Conservation (phyloP, 2,113 vertebrate species). For the Tachysurus fulvidraco region DNA sequence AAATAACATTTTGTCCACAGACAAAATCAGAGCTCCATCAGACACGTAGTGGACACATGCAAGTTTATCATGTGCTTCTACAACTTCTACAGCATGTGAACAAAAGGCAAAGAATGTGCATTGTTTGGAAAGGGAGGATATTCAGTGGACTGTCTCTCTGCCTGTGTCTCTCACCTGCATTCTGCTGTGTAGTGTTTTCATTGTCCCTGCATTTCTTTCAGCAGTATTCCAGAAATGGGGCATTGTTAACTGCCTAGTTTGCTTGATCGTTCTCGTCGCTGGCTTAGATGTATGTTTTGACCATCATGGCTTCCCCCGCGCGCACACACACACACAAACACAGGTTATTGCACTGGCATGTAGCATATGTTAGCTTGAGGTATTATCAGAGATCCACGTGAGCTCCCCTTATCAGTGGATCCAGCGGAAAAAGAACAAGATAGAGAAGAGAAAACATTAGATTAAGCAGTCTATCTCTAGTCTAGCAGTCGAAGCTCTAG, state of each 20-base stretch:
- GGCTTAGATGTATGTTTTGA: background rate
- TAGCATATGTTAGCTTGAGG: background rate
- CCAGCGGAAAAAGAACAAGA: background rate
- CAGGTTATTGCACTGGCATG: background rate
- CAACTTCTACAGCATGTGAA: background rate
- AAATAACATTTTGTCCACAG: background rate
- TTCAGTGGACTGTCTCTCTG: constrained; percentile 7
- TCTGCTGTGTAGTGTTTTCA: constrained; percentile 57
- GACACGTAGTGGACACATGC: background rate
- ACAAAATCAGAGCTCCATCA: background rate
- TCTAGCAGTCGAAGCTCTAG: background rate
- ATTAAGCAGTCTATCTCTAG: background rate
- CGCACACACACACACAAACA: background rate
- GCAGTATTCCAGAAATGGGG: constrained; percentile 71
- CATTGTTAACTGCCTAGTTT: constrained; percentile 59
- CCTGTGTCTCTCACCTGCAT: constrained; percentile 33
- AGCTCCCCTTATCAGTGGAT: background rate
- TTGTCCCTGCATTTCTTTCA: constrained; percentile 64
- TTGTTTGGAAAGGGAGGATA: constrained; percentile 29
- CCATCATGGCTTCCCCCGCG: background rate
- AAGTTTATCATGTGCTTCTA: background rate
- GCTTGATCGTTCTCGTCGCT: constrained; percentile 22
- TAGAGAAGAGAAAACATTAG: background rate
- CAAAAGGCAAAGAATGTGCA: background rate
- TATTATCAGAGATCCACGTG: background rate